These are phyloP conservation scores for Danio albolineatus DNA, from an alignment of 2,797 vertebrate species.

Conservation along the genomic window DNA sequence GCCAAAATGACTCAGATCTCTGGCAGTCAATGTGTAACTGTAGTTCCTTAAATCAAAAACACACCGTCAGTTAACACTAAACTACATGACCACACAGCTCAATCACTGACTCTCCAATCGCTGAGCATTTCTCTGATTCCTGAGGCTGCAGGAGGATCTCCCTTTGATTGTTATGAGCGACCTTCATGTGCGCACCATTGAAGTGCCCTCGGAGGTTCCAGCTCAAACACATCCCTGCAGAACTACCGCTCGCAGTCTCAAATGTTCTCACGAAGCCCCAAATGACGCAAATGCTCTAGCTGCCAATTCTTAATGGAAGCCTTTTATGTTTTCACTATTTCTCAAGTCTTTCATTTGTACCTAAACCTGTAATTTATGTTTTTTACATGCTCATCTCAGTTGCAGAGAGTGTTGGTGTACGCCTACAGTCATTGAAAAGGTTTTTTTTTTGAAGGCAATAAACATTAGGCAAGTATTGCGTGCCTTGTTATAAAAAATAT, in stretches of 20 bases:
- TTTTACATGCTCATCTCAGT: constrained; percentile 60
- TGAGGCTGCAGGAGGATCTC: constrained; percentile 4
- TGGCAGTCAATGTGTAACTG: not conserved
- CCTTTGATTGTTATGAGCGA: constrained; percentile 9
- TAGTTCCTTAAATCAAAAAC: constrained; percentile 23
- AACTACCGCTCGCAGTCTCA: constrained; percentile 71
- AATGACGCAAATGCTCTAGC: constrained; percentile 74
- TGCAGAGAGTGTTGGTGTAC: constrained; percentile 65
- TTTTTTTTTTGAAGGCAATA: constrained; percentile 56
- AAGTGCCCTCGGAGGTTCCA: constrained; percentile 52
- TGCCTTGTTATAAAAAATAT: constrained; percentile 64
- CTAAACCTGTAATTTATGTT: constrained; percentile 66
- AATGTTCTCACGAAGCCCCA: constrained; percentile 74
- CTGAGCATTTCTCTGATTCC: not conserved
- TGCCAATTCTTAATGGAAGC: constrained; percentile 76
- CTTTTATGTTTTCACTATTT: constrained; percentile 74
- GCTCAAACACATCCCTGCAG: constrained; percentile 75
- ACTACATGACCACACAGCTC: not conserved
- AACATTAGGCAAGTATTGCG: constrained; percentile 68
- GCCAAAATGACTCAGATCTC: constrained; percentile 24
- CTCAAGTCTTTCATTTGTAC: constrained; percentile 72
- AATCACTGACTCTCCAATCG: not conserved
- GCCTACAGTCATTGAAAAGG: constrained; percentile 67
- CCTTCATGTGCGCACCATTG: constrained; percentile 9
- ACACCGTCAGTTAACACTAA: not conserved